Base-by-base conservation (phyloP, 64 coral and sea anemone genomes). In the Cladopsammia gracilis region DNA sequence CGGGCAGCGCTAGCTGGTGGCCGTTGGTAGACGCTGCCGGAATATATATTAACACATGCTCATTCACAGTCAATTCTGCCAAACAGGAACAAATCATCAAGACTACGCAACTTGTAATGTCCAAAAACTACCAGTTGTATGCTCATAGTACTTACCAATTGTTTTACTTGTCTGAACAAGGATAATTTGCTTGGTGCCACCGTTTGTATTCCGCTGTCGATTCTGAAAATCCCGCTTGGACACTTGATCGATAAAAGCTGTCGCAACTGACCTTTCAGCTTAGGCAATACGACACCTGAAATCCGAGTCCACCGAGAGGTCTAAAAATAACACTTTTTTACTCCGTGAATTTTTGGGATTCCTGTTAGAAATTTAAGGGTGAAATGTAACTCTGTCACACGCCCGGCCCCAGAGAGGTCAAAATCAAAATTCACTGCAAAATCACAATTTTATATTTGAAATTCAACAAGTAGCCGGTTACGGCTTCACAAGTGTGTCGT, bases 291-390 rank as follows among this genome's bases (percentile, higher is more conserved):
- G 80, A 84, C 46, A 84, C 43, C 48, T 20, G 42, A 73, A 73
- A 64, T 26, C 8, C 25, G 22, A 50, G 7, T 23, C 58, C 58
- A 46, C 20, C 72, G 72, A 68, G 62, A 83, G 7, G 16, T 7
- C 79, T 64, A 83, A 64, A 83, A 83, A 64, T 46, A 48, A 75
- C 72, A 49, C 7, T 75, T 49, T 70, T 10, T 56, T 56, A 46
- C 42, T 43, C 7, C 6, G 15, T 66, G 15, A 45, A 83, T 48
- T 43, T 7, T 46, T 64, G 9, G 43, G 59, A 48, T 48, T 68
- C 80, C 80, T n/a, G 43, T 52, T 22, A 15, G 16, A 67, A 22
- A 54, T 18, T 18, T 64, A 10, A 11, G 34, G 14, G 12, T 12
- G 18, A 44, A 14, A 14, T 14, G 72, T 19, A 3, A 34, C 34